Conservation (phyloP, 2,888 invertebrate genomes). For the Carcina quercana region DNA sequence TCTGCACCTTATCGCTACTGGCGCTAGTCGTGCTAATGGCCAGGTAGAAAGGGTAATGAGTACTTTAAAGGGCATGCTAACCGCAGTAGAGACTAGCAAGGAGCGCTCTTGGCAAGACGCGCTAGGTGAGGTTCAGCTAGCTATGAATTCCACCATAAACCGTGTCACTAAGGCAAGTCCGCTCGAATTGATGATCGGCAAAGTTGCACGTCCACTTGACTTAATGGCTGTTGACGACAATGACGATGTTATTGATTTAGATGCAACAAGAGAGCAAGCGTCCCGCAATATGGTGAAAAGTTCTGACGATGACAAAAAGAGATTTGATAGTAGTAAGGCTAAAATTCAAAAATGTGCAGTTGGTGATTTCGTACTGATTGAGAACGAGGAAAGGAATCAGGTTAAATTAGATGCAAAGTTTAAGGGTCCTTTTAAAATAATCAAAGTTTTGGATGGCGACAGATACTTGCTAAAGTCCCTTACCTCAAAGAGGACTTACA, state of each 20-base stretch:
- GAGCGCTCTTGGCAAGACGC: slow-evolving; percentile 23
- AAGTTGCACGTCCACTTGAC: slow-evolving; percentile 16
- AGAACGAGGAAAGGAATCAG: slow-evolving; percentile 17
- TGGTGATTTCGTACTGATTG: slow-evolving; percentile 18
- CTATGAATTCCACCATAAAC: slow-evolving; percentile 22
- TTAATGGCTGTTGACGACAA: slow-evolving; percentile 1
- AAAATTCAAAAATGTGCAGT: slow-evolving; percentile 8
- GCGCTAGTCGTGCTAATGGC: slow-evolving; percentile 22
- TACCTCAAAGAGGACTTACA: slow-evolving; percentile 15
- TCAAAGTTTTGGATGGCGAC: slow-evolving; percentile 16
- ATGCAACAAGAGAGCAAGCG: slow-evolving; percentile 8
- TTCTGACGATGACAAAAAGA: slow-evolving; percentile 12
- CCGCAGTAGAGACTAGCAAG: slow-evolving; percentile 16
- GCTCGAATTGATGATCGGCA: slow-evolving; percentile 23
- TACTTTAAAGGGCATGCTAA: slow-evolving; percentile 20
- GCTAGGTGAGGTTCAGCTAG: slow-evolving; percentile 22
- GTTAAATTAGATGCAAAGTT: slow-evolving; percentile 19
- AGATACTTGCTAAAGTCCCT: slow-evolving; percentile 13
- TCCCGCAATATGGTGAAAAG: slow-evolving; percentile 2
- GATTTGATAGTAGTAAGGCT: slow-evolving; percentile 14
- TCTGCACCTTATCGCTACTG: slow-evolving; percentile 23
- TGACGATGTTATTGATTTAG: not conserved
- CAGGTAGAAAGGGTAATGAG: slow-evolving; percentile 24
- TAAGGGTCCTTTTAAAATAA: slow-evolving; percentile 16
- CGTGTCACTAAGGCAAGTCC: slow-evolving; percentile 22